Base-by-base conservation (phyloP, 2,113 vertebrate species). In the Heloderma charlesbogerti region DNA sequence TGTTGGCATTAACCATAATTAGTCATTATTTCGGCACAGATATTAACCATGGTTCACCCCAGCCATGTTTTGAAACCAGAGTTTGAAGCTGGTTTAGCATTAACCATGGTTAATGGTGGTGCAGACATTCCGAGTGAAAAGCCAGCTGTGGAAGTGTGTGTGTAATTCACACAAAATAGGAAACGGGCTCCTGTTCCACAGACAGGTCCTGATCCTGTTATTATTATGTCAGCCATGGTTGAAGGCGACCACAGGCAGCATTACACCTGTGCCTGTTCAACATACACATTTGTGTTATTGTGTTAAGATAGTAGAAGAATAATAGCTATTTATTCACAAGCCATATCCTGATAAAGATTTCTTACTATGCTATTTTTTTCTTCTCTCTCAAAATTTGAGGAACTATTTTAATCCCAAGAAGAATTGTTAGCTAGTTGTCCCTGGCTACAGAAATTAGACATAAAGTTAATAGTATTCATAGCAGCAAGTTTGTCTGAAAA, bases 401-500 rank as follows among this genome's bases (percentile, higher is more conserved):
- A 83, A 34, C 51, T 79, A 1, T 86, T 75, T 94, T 94, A 69
- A 93, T 57, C 45, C 48, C 63, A 3, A 16, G 37, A 94, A 80
- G 16, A 45, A 57, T 88, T 57, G 88, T 91, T 77, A 91, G 5
- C 34, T 2, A 74, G 13, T 84, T 63, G 43, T 92, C 18, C 10
- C 43, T 37, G 43, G 12, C 86, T 90, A 57, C 69, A 91, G 88
- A 92, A 89, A 8, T n/a, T 6, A 29, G 78, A 54, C 18, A 27
- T 37, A 89, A 90, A 69, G 45, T 43, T 91, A 51, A 90, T 84
- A 40, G 87, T 87, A 51, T 29, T 84, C 1, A 29, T 29, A 82
- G 66, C 84, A 93, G 8, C 27, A 91, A 77, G 84, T 84, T 95
- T 51, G 89, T 6, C 72, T 89, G 43, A 91, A 90, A 89, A 92